phyloP scores from a whole-genome alignment of 2,113 vertebrate species.

The Equus quagga region DNA sequence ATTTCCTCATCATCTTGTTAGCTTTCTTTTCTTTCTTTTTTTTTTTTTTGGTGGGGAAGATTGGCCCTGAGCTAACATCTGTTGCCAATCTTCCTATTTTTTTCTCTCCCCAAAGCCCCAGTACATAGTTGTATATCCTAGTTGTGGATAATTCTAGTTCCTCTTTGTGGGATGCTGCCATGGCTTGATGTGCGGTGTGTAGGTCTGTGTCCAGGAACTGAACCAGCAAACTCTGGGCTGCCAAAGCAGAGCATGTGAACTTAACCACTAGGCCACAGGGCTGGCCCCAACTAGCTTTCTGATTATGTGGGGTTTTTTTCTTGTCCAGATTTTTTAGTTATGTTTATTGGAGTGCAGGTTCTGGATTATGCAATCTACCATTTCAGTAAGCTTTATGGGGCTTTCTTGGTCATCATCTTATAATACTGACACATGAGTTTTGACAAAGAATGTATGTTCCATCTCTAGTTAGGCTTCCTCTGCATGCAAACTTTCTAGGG shows the following conservation, averaged over 20 bases:
- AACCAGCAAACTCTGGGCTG: too few species aligned
- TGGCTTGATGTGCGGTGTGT: too few species aligned
- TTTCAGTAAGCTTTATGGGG: not conserved
- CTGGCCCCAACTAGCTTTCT: not conserved
- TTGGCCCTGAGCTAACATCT: too few species aligned
- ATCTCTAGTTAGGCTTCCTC: not conserved
- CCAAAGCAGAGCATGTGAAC: too few species aligned
- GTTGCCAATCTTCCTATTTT: too few species aligned
- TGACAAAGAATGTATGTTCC: not conserved
- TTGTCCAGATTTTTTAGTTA: not conserved
- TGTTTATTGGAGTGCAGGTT: not conserved
- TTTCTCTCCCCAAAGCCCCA: too few species aligned
- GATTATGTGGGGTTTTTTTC: not conserved
- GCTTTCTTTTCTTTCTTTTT: not conserved
- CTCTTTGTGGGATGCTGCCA: too few species aligned
- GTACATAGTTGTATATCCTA: too few species aligned
- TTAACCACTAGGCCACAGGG: too few species aligned
- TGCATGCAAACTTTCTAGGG: not conserved
- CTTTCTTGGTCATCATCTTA: not conserved
- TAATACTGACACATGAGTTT: not conserved
- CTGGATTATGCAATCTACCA: not conserved
- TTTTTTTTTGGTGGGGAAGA: too few species aligned
- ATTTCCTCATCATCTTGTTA: not conserved
- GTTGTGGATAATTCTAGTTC: too few species aligned
- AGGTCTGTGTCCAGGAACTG: too few species aligned